Evolutionary conservation across 2,797 vertebrate genomes (phyloP), one percentile per base, ranked within the genome.

Genomic region (Falco peregrinus): DNA sequence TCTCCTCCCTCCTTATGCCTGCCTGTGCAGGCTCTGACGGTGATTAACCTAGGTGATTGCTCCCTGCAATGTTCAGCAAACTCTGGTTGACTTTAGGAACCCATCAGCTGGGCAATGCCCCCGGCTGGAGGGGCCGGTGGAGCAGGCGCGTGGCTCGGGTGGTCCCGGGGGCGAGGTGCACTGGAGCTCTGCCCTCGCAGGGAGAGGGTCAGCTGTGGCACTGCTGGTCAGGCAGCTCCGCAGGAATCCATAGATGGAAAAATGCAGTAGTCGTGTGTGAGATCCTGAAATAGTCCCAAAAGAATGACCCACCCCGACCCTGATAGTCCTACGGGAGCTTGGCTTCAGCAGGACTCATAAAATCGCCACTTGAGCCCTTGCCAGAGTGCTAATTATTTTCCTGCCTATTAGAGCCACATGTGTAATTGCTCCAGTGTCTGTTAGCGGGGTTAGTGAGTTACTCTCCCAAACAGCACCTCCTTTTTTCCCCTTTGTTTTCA

Each of bases 341-440:
- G 1, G 71, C 50, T 90, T 77, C 79, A 71, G 69, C 87, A 88
- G 51, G 64, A 25, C 57, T 81, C 91, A 28, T 61, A 77, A 91
- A 94, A 70, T 57, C 90, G 78, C 64, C 53, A 26, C 59, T 78
- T 22, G 41, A 82, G 80, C 85, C 71, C n/a, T 37, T 37, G 71
- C 59, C 74, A 43, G 69, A 60, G 64, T 43, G 88, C 86, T 94
- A 91, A 95, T 94, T 94, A 81, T 91, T 83, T 77, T 48, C 64
- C 65, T 81, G 82, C 82, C 78, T 77, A 26, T 89, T 89, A 87
- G 64, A 92, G 78, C 79, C 12, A 1, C 1, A 3, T 41, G 51
- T 83, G 35, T 77, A 63, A 77, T 87, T 83, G 93, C 75, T 87
- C 67, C 65, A 50, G 51, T 1, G 4, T 28, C 64, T 0, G 0